These are phyloP conservation scores for Strix uralensis DNA, from an alignment of 2,113 vertebrate genomes.

Conservation along the genomic window DNA sequence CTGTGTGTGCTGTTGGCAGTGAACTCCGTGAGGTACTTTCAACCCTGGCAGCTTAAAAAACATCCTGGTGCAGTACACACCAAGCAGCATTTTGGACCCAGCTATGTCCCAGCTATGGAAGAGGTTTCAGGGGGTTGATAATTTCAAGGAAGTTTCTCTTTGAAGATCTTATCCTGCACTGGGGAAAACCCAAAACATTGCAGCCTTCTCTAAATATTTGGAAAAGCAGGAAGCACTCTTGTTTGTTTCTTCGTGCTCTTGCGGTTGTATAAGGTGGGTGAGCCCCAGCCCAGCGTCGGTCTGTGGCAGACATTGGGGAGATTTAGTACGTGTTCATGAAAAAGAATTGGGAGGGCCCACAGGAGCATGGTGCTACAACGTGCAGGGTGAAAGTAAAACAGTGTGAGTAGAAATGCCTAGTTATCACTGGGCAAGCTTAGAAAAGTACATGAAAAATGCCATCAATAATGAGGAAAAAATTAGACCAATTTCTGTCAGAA, in stretches of 20 bases:
- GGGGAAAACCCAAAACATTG: not conserved
- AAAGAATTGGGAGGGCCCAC: not conserved
- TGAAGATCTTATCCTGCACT: not conserved
- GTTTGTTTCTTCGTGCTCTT: not conserved
- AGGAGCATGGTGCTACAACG: not conserved
- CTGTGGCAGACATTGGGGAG: not conserved
- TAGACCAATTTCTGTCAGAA: not conserved
- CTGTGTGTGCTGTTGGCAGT: not conserved
- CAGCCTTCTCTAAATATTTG: not conserved
- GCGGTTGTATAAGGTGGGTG: fast-evolving
- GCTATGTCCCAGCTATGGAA: no score
- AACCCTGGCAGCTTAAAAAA: not conserved
- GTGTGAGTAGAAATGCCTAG: not conserved
- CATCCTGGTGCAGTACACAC: not conserved
- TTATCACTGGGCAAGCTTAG: not conserved
- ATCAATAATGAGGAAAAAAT: not conserved
- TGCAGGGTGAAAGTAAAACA: not conserved
- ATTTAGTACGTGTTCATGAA: fast-evolving
- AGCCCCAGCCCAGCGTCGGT: not conserved
- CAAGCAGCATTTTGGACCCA: not conserved
- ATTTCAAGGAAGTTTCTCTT: not conserved
- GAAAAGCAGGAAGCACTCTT: not conserved
- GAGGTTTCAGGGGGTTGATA: not conserved
- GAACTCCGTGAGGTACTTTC: not conserved
- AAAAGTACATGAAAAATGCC: not conserved